Evolutionary conservation across 2,797 vertebrate genomes (phyloP).

Genomic region (Chrysocyon brachyurus): DNA sequence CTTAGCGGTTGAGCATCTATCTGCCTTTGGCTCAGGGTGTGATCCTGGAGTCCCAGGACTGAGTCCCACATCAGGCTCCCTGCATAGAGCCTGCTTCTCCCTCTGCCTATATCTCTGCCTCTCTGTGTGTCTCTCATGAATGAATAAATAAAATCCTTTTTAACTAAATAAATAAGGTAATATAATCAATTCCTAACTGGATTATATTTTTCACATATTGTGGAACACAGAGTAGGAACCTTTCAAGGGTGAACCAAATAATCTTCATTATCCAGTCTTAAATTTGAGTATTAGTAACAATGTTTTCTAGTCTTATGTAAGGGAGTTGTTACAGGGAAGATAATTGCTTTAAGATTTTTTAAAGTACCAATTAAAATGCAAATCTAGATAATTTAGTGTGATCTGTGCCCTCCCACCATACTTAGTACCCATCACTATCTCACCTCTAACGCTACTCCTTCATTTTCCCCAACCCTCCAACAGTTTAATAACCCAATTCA

Average conservation of each 20-base stretch:
- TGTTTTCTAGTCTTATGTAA: constrained; percentile 37
- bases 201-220: constrained; percentile 24
- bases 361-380: constrained; percentile 24
- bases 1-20: too few species aligned
- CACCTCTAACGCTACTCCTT: not conserved
- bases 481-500: not conserved
- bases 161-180: not conserved
- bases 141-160: too few species aligned
- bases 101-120: too few species aligned
- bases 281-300: not conserved
- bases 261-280: constrained; percentile 40
- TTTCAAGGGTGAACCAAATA: constrained; percentile 43
- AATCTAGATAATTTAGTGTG: not conserved
- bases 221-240: constrained; percentile 43
- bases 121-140: too few species aligned
- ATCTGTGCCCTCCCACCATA: not conserved
- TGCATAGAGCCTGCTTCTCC: too few species aligned
- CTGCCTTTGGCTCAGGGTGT: too few species aligned
- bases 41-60: too few species aligned
- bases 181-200: constrained; percentile 55
- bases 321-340: constrained; percentile 49
- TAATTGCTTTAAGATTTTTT: not conserved
- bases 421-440: not conserved
- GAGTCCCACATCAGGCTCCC: too few species aligned
- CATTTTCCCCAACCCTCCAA: not conserved